Evolutionary conservation across 2,888 invertebrate genomes (phyloP), one percentile per base, ranked within the genome.

Genomic region (Capitulum mitella): DNA sequence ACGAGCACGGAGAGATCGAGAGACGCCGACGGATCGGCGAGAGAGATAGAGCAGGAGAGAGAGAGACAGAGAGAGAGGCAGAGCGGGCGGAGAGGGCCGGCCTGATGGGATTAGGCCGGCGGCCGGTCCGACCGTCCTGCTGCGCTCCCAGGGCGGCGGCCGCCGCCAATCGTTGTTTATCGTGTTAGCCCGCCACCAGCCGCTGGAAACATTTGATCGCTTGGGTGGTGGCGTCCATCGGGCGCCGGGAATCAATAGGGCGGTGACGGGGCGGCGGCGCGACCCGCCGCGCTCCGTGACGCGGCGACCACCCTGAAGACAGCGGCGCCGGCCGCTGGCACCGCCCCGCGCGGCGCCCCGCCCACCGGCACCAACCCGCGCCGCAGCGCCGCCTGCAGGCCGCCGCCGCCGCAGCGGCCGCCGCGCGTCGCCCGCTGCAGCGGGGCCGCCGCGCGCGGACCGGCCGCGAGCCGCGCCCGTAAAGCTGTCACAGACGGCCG

Each of bases 261-360:
- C 8, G 64, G 34, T 19, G 64, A 64, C 64, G 32, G 64, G 34
- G 34, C 19, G 51, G 51, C 51, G 51, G 51, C 51, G 64, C 64
- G 29, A 32, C 61, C 61, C 29, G 12, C 29, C n/a, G 29, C 29
- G 61, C 14, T 29, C 61, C 29, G 14, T 34, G 32, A 34, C 5
- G 34, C 34, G 34, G 34, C 34, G 64, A 64, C 64, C 64, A 64
- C 64, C 64, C 32, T 8, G 58, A 29, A 58, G 29, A 29, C 58
- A 14, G n/a, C n/a, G 46, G 46, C 46, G 46, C n/a, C 58, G 58
- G 58, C n/a, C 58, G 58, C 64, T n/a, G 34, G 64, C 64, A 34
- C 64, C 64, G 64, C 64, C 64, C 64, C 64, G 34, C 64, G 64
- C 34, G 64, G 34, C 64, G 64, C 64, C 34, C 64, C 64, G 64